Conservation (phyloP, 2,797 vertebrate species). For the Microctenopoma steveboyesi region DNA sequence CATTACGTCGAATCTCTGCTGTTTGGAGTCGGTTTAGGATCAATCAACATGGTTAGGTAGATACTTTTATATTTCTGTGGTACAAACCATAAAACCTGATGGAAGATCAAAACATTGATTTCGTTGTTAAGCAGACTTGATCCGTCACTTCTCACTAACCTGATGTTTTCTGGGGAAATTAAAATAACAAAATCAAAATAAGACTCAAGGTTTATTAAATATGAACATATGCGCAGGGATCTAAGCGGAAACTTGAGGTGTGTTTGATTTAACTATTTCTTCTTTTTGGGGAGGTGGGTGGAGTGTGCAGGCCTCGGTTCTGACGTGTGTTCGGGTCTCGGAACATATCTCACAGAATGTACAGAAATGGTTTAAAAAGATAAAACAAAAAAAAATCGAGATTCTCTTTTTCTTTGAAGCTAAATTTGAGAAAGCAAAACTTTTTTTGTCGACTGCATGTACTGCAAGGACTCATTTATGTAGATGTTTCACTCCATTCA, state of each 20-base stretch:
- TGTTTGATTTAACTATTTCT: constrained; percentile 21
- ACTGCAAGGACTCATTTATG: constrained; percentile 82
- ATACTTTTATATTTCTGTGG: too few species aligned
- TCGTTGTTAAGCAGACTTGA: too few species aligned
- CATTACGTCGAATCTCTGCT: too few species aligned
- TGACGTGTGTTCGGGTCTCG: constrained; percentile 73
- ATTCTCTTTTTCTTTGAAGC: constrained; percentile 71
- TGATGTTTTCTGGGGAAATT: too few species aligned
- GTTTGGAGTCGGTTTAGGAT: too few species aligned
- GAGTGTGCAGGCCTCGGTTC: constrained; percentile 52
- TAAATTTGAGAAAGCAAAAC: constrained; percentile 41
- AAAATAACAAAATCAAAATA: neutral
- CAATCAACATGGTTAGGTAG: too few species aligned
- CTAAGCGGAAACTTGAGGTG: neutral
- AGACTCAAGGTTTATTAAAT: neutral
- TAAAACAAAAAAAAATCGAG: constrained; percentile 16
- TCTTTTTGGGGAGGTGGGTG: constrained; percentile 24
- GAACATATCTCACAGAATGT: constrained; percentile 84
- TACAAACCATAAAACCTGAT: too few species aligned
- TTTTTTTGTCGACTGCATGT: constrained; percentile 77
- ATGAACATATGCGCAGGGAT: too few species aligned
- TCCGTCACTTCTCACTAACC: too few species aligned
- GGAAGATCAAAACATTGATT: too few species aligned
- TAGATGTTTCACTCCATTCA: constrained; percentile 85
- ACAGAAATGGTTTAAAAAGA: constrained; percentile 72